Base-by-base conservation (phyloP, 2,113 vertebrate species). In the Trematomus loennbergii region DNA sequence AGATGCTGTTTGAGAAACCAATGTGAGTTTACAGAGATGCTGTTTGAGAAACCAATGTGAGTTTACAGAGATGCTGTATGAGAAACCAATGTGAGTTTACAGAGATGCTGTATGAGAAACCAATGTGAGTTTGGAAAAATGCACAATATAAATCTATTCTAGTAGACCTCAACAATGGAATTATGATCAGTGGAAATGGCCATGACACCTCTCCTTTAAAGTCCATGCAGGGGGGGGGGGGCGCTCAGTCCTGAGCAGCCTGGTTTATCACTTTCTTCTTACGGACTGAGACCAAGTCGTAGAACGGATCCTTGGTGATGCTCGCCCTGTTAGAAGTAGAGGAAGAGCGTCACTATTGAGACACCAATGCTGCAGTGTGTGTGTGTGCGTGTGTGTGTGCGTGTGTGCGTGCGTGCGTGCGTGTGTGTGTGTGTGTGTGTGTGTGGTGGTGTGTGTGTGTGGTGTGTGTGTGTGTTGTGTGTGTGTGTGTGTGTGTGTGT, bases 221-320 rank as follows among this genome's bases (percentile, higher is more conserved):
- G 4, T 81, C 78, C 72, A 55, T 4, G 12, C 6, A 40, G 36
- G 36, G 36, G 36, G 36, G 36, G 36, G 33, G n/a, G n/a, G n/a
- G 36, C 5, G 17, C 52, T 82, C 87, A 94, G 50, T 95, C 92
- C 54, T 93, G 86, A 9, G 83, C 60, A 11, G 81, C 82, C 46
- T 93, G 91, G 86, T 89, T 96, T 87, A 96, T 96, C n/a, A 98
- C 95, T 89, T 98, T 98, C 92, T 96, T 97, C 93, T 98, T 99
- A 59, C 97, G 95, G 16, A 96, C 92, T 4, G 97, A 96, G 17
- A 99, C 94, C 77, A 98, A 91, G 87, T 99, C 97, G 4, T 97
- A 99, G 94, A 98, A 98, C 2, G 98, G 98, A 79, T 98, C 95
- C 17, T 96, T 96, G 65, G 97, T 97, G 89, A 99, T 98, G 69